Base-by-base conservation (phyloP, 2,797 vertebrate genomes). In the Mallotus villosus region DNA sequence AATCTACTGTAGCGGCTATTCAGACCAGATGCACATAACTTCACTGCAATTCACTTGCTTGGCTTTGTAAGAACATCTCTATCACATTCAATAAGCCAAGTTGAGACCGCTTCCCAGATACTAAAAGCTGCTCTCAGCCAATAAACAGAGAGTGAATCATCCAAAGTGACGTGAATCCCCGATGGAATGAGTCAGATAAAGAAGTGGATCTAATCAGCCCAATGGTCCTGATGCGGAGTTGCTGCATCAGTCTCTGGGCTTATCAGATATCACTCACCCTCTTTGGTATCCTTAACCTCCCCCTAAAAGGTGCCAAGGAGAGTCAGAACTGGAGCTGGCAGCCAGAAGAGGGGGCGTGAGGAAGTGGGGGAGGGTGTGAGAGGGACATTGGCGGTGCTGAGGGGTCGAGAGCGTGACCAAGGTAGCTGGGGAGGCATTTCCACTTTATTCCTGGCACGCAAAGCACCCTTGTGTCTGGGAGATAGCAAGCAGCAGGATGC, bases 121-220 rank as follows among this genome's bases (percentile, higher is more conserved):
- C 73, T 70, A 80, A 74, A 86, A 22, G 32, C 32, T 67, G 70
- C 83, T 80, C 81, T 80, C 71, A 80, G 79, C 73, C 67, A 81
- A 76, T 72, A 77, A 74, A 75, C 67, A 68, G 59, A 68, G 74
- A 81, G 79, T 85, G 87, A 89, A 85, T 87, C 85, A 81, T 82
- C 78, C 67, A 67, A 76, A 82, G 80, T 76, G 78, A 81, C 73
- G 84, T 83, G 86, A 87, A 81, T 87, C 82, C 86, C 58, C 1
- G n/a, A 60, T 65, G 66, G 71, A 60, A 71, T 72, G 71, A 75
- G 74, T 83, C 83, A 72, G 77, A 84, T 67, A 80, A 77, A 80
- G 71, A 76, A 78, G 73, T 61, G 76, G 74, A 77, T 81, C 80
- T 82, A 82, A 86, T 85, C 81, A 83, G 70, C 67, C 55, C 74